phyloP scores from a whole-genome alignment of 2,113 vertebrate genomes.

The Periophthalmus modestus region DNA sequence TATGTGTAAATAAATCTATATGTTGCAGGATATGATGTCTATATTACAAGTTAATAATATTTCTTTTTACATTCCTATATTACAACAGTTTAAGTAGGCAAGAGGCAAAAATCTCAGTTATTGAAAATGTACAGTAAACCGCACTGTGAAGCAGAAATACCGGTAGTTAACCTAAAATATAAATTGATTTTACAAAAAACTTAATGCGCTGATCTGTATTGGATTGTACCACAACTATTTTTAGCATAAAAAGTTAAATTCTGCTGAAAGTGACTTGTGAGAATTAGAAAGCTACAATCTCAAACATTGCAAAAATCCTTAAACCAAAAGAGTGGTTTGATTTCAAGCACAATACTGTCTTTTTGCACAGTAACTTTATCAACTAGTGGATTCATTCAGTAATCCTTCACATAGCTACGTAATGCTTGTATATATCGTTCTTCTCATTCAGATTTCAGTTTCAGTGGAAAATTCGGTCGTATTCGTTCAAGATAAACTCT shows the following conservation, averaged over 20 bases:
- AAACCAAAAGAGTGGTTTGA: constrained; percentile 9
- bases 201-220: constrained; percentile 41
- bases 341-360: constrained; percentile 51
- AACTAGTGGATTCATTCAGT: constrained; percentile 40
- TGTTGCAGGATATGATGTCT: constrained; percentile 38
- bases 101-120: constrained; percentile 41
- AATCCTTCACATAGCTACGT: constrained; percentile 19
- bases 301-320: constrained; percentile 25
- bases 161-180: constrained; percentile 52
- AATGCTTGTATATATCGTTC: background rate
- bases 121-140: constrained; percentile 28
- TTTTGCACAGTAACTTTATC: constrained; percentile 24
- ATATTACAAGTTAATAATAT: constrained; percentile 63
- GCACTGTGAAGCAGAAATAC: constrained; percentile 35
- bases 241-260: constrained; percentile 9
- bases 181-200: constrained; percentile 26
- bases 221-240: constrained; percentile 15
- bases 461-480: constrained; percentile 78
- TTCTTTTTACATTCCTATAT: constrained; percentile 69
- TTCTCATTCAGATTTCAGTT: constrained; percentile 59
- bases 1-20: constrained; percentile 48
- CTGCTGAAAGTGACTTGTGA: constrained; percentile 10
- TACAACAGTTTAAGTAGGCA: constrained; percentile 49
- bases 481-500: constrained; percentile 89
- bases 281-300: constrained; percentile 20